These are phyloP conservation scores for Eristalis intricaria DNA, from an alignment of 2,888 invertebrate species.

Conservation along the genomic window DNA sequence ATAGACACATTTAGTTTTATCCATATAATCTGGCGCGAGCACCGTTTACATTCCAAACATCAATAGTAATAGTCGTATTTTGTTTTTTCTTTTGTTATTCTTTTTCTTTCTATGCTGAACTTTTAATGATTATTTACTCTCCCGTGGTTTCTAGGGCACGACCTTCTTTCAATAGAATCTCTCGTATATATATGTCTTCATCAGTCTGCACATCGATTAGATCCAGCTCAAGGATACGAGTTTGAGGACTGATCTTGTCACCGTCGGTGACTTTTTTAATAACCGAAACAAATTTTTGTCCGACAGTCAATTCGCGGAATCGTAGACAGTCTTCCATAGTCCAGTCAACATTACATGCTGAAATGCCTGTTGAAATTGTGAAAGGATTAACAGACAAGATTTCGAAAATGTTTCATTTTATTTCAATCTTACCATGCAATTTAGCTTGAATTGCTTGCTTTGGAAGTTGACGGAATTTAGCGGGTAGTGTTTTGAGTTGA, in stretches of 20 bases:
- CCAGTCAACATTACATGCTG: constrained; percentile 82
- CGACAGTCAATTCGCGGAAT: constrained; percentile 88
- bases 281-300: constrained; percentile 87
- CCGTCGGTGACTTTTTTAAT: constrained; percentile 85
- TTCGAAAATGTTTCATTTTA: neutral
- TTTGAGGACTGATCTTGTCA: constrained; percentile 84
- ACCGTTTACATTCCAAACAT: constrained; percentile 50
- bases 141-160: constrained; percentile 81
- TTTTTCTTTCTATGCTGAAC: constrained; percentile 10
- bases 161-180: constrained; percentile 85
- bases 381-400: neutral
- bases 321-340: constrained; percentile 86
- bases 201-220: constrained; percentile 88
- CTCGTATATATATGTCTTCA: constrained; percentile 86
- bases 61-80: constrained; percentile 1
- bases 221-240: constrained; percentile 85
- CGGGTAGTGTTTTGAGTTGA: constrained; percentile 83
- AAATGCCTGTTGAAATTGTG: constrained; percentile 81
- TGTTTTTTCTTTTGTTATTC: neutral
- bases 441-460: constrained; percentile 86
- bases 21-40: constrained; percentile 14
- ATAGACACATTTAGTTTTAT: constrained; percentile 14
- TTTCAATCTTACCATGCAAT: constrained; percentile 82
- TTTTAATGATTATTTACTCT: constrained; percentile 13
- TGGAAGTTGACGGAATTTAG: constrained; percentile 84